Evolutionary conservation across 2,888 invertebrate genomes (phyloP).

Genomic region (Oligia fasciuncula): DNA sequence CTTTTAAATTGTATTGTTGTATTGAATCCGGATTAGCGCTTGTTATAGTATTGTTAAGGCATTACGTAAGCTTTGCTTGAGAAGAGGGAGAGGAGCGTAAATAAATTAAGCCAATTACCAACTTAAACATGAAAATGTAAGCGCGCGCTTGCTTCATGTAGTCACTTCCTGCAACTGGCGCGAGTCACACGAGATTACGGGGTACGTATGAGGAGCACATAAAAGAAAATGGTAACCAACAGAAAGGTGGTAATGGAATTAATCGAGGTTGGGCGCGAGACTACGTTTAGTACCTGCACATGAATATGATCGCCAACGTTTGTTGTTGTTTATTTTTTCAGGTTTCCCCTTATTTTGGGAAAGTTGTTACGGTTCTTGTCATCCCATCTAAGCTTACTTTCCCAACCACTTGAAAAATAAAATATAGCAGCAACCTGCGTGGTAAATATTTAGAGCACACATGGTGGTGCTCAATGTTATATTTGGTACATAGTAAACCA

Average conservation of each 20-base stretch:
- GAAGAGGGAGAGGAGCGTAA: constrained; percentile 33
- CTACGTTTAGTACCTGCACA: constrained; percentile 35
- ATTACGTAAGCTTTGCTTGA: constrained; percentile 30
- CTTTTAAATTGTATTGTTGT: neutral
- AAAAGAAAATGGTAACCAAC: constrained; percentile 64
- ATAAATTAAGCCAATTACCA: constrained; percentile 55
- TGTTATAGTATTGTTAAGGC: constrained; percentile 24
- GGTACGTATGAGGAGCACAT: constrained; percentile 45
- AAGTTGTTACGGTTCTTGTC: constrained; percentile 33
- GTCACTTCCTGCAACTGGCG: constrained; percentile 56
- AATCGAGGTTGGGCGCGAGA: constrained; percentile 47
- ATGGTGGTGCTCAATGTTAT: constrained; percentile 44
- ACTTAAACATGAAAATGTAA: constrained; percentile 58
- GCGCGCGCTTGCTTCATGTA: constrained; percentile 56
- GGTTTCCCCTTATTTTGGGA: constrained; percentile 15
- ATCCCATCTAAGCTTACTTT: constrained; percentile 1
- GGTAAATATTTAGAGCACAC: constrained; percentile 48
- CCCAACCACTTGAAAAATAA: constrained; percentile 32
- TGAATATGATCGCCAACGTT: constrained; percentile 48
- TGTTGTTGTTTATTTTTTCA: constrained; percentile 37
- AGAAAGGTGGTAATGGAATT: constrained; percentile 61
- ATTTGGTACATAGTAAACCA: constrained; percentile 54
- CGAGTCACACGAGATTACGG: constrained; percentile 53
- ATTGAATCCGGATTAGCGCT: constrained; percentile 3
- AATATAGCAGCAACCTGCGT: constrained; percentile 16